Conservation (phyloP, 2,888 invertebrate species). For the Agrochola litura region DNA sequence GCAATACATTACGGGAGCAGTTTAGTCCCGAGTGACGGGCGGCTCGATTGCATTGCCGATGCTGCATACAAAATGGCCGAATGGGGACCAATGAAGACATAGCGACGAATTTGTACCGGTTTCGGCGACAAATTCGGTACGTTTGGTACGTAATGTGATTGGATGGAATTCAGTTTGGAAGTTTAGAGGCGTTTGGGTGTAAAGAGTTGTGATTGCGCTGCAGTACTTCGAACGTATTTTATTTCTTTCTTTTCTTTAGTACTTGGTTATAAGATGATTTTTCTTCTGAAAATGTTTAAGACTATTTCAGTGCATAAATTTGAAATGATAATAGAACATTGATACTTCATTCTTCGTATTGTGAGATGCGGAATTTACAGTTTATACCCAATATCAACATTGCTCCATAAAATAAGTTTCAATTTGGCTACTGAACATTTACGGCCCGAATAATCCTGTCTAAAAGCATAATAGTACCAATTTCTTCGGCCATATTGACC, state of each 20-base stretch:
- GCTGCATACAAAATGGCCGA: conserved; percentile 80
- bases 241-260: too few species aligned
- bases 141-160: conserved; percentile 54
- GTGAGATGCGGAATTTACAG: conserved; percentile 1
- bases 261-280: not conserved
- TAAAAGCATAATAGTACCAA: conserved; percentile 47
- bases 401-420: conserved; percentile 32
- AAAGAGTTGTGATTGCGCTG: conserved; percentile 26
- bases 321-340: not conserved
- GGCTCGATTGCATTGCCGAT: conserved; percentile 78
- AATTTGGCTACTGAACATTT: conserved; percentile 43
- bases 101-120: conserved; percentile 65
- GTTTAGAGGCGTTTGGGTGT: conserved; percentile 26
- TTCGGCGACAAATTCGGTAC: conserved; percentile 63
- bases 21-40: conserved; percentile 69
- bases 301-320: not conserved
- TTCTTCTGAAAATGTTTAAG: not conserved
- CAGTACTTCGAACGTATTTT: not conserved
- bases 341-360: not conserved
- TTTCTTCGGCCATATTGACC: conserved; percentile 50
- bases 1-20: conserved; percentile 78
- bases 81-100: conserved; percentile 73
- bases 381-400: conserved; percentile 23
- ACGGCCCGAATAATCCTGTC: conserved; percentile 39
- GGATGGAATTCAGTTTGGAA: conserved; percentile 30